Base-by-base conservation (phyloP, 1,140 invertebrate genomes). In the Odontomachus brunneus region DNA sequence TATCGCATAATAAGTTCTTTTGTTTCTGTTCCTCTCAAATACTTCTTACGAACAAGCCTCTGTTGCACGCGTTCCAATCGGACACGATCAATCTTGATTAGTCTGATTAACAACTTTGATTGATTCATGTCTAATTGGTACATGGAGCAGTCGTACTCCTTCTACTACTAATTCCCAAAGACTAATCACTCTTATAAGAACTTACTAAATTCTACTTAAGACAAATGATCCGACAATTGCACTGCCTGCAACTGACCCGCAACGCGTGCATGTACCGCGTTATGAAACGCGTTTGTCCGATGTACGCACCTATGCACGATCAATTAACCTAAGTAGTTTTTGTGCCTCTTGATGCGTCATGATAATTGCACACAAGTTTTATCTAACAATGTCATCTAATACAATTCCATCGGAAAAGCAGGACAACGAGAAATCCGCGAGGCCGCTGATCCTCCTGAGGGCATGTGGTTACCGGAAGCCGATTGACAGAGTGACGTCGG, bases 391-490 rank as follows among this genome's bases (percentile, higher is more conserved):
- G n/a, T n/a, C n/a, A n/a, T n/a, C n/a, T n/a, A n/a, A n/a, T n/a
- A 44, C 38, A 11, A 44, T 11, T 44, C 38, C 9, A 11, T 11
- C 38, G 38, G 1, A 33, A 12, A 63, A n/a, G 3, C 14, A 1
- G 17, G 9, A n/a, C 14, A 1, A 3, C 3, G 26, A 33, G 5
- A 75, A 19, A 67, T 38, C 0, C 49, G 65, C 17, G 1, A 33
- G 12, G 19, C 44, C 38, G 55, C n/a, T 26, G 12, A 0, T 38
- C 22, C 48, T 19, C 7, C 11, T n/a, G 44, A 38, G 51, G 38
- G 38, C 22, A 24, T 48, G 29, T 19, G 62, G n/a, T 44, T 73
- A 88, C 88, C 86, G 88, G 88, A 90, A 91, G 89, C 74, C 72
- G 48, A 86, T 83, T 85, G 88, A 89, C 83, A 88, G 69, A 49